Evolutionary conservation across 2,888 invertebrate species (phyloP).

Genomic region (Unio delphinus): DNA sequence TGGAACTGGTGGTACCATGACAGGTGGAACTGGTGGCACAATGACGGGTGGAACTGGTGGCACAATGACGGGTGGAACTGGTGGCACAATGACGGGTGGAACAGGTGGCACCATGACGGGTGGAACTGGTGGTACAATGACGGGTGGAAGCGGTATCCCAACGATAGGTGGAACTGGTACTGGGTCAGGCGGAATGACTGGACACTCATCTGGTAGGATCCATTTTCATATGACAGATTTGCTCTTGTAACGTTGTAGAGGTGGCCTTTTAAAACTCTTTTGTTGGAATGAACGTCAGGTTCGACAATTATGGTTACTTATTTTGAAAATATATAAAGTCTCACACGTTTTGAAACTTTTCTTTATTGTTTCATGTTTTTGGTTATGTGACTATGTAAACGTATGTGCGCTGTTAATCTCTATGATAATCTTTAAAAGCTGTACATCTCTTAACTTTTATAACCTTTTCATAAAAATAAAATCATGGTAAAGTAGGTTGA

Average conservation of each 20-base stretch:
- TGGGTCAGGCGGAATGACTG: constrained; percentile 10
- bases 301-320: too few species aligned
- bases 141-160: neutral
- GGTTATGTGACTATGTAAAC: too few species aligned
- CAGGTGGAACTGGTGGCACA: neutral
- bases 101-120: neutral
- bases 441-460: too few species aligned
- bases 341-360: too few species aligned
- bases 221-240: neutral
- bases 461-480: too few species aligned
- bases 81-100: constrained; percentile 14
- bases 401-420: too few species aligned
- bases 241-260: neutral
- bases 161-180: constrained; percentile 11
- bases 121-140: neutral
- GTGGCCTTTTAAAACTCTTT: too few species aligned
- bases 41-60: constrained; percentile 11
- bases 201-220: constrained; percentile 3
- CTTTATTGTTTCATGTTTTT: too few species aligned
- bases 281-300: too few species aligned
- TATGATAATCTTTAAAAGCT: too few species aligned
- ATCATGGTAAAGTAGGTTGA: too few species aligned
- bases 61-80: constrained; percentile 2
- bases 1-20: neutral
- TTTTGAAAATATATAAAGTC: too few species aligned